A percentile compares a stretch with the other conserved stretches of the same genome.
phyloP scores from a whole-genome alignment of 2,797 vertebrate species.

The Acanthurus tractus region DNA sequence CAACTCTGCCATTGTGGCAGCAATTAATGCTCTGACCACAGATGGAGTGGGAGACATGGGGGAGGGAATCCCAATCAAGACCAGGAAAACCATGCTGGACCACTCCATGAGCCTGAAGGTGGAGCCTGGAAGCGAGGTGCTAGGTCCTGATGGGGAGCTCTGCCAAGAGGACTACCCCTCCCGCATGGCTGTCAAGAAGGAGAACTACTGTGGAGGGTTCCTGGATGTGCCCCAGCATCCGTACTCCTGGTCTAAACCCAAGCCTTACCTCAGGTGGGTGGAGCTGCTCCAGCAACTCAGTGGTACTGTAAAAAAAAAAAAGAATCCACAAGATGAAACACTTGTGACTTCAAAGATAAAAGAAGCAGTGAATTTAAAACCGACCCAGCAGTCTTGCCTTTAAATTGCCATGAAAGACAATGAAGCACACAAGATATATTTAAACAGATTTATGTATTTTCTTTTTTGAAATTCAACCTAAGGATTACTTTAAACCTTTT shows the following conservation, averaged over 20 bases:
- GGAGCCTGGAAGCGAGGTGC: constrained; percentile 91
- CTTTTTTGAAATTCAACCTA: constrained; percentile 22
- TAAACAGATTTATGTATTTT: constrained; percentile 32
- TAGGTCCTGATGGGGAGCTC: constrained; percentile 86
- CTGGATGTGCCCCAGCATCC: constrained; percentile 94
- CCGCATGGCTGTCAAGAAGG: constrained; percentile 90
- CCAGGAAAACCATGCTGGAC: constrained; percentile 90
- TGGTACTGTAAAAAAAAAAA: not conserved
- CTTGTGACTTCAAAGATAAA: constrained; percentile 9
- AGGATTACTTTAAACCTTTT: constrained; percentile 20
- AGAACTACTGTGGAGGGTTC: constrained; percentile 91
- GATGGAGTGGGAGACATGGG: constrained; percentile 91
- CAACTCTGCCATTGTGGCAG: constrained; percentile 96
- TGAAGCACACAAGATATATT: constrained; percentile 12
- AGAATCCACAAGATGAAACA: not conserved
- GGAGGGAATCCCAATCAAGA: constrained; percentile 93
- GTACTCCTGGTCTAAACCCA: constrained; percentile 94
- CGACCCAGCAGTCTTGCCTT: not conserved
- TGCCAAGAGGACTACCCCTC: constrained; percentile 88
- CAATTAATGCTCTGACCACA: constrained; percentile 97
- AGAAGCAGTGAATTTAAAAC: constrained; percentile 18
- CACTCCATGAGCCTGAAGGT: constrained; percentile 89
- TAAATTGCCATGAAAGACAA: constrained; percentile 28
- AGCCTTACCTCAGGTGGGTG: constrained; percentile 92
- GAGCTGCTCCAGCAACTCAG: not conserved